Evolutionary conservation across 2,113 vertebrate species (phyloP).

Genomic region (Ginglymostoma cirratum): DNA sequence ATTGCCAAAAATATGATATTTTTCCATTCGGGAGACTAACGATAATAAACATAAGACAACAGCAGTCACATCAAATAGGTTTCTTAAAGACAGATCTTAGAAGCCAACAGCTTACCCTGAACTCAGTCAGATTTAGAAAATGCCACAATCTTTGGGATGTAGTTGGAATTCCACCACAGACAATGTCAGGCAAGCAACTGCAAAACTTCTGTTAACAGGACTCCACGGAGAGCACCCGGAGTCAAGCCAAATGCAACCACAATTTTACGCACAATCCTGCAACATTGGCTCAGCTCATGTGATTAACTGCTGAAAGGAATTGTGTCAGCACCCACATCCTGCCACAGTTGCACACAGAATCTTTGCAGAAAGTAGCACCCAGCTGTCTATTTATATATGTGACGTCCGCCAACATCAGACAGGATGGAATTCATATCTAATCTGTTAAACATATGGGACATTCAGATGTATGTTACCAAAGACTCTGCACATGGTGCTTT

Average conservation of each 20-base stretch:
- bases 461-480: background rate
- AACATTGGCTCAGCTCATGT: background rate
- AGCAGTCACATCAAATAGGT: background rate
- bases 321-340: conserved; percentile 31
- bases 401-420: background rate
- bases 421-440: background rate
- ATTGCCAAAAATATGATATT: background rate
- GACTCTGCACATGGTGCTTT: background rate
- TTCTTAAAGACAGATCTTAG: no score
- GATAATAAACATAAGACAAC: background rate
- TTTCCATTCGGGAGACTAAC: background rate
- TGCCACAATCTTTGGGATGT: background rate
- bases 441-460: no score
- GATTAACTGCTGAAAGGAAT: background rate
- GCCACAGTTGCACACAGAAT: background rate
- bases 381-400: background rate
- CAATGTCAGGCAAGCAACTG: background rate
- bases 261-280: no score
- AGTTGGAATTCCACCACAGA: background rate
- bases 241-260: background rate
- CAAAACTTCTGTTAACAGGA: background rate
- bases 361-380: conserved; percentile 1
- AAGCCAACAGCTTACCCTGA: background rate
- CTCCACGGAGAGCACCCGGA: background rate
- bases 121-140: background rate